phyloP scores from a whole-genome alignment of 2,888 invertebrate genomes.

The Saturnia japonica region DNA sequence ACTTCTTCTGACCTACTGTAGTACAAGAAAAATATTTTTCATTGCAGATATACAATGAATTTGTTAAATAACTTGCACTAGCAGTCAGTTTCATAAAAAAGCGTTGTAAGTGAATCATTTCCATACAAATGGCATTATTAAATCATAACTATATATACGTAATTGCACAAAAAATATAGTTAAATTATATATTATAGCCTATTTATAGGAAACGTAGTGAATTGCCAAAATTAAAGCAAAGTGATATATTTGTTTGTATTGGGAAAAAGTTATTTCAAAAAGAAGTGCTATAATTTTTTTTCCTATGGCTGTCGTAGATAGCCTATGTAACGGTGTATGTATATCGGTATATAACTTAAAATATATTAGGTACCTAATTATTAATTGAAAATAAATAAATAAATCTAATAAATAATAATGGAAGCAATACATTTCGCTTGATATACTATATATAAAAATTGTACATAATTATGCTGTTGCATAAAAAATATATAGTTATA shows the following conservation, averaged over 20 bases:
- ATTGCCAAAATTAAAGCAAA: slow-evolving; percentile 40
- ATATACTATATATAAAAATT: slow-evolving; percentile 35
- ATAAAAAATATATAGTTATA: slow-evolving; percentile 32
- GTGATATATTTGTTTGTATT: slow-evolving; percentile 24
- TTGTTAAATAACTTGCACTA: background rate
- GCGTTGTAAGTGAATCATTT: too few species aligned
- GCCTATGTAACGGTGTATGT: slow-evolving; percentile 17
- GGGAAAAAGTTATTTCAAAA: slow-evolving; percentile 23
- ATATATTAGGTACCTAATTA: slow-evolving; percentile 5
- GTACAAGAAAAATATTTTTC: background rate
- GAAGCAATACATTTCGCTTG: slow-evolving; percentile 74
- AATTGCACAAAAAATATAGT: slow-evolving; percentile 11
- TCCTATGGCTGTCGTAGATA: slow-evolving; percentile 18
- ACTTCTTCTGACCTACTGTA: background rate
- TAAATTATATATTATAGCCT: slow-evolving; percentile 13
- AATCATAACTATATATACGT: background rate
- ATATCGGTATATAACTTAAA: slow-evolving; percentile 17
- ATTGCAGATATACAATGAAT: background rate
- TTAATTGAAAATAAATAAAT: slow-evolving; percentile 26
- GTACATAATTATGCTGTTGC: slow-evolving; percentile 45
- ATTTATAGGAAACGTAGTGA: slow-evolving; percentile 33
- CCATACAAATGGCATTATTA: background rate
- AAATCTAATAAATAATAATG: slow-evolving; percentile 26
- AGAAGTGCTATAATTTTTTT: slow-evolving; percentile 11
- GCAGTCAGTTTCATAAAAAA: background rate